Evolutionary conservation across 1,140 invertebrate genomes (phyloP).

Genomic region (Polypedilum vanderplanki): DNA sequence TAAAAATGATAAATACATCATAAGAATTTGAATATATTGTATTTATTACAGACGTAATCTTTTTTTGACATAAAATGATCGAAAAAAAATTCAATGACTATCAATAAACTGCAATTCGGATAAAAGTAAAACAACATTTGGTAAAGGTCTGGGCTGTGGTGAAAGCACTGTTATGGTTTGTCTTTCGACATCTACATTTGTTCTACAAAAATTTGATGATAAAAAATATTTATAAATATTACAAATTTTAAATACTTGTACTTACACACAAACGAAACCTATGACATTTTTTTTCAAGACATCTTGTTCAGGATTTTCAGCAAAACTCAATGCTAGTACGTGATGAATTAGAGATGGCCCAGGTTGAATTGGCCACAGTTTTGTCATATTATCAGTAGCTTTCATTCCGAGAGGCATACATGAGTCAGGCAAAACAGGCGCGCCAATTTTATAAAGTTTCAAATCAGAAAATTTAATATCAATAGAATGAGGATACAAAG

Average conservation of each 20-base stretch:
- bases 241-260: constrained; percentile 53
- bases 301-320: constrained; percentile 65
- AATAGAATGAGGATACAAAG: constrained; percentile 87
- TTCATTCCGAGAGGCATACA: constrained; percentile 95
- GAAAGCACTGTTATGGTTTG: constrained; percentile 83
- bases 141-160: constrained; percentile 84
- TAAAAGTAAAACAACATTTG: constrained; percentile 69
- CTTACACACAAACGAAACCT: constrained; percentile 91
- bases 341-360: constrained; percentile 75
- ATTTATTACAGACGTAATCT: too few species aligned
- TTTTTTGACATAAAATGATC: too few species aligned
- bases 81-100: constrained; percentile 51
- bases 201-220: constrained; percentile 53
- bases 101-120: constrained; percentile 88
- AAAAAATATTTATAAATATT: background rate
- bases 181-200: constrained; percentile 80
- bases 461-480: constrained; percentile 83
- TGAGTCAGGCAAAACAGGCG: constrained; percentile 83
- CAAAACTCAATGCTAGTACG: constrained; percentile 79
- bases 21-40: too few species aligned
- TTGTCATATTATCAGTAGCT: constrained; percentile 84
- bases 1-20: background rate
- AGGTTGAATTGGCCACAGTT: constrained; percentile 75
- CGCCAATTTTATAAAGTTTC: constrained; percentile 90
- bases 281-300: constrained; percentile 82